A percentile compares a stretch with the other conserved stretches of the same genome.
phyloP scores from a whole-genome alignment of 1,140 invertebrate species.

The Oscheius sp. region DNA sequence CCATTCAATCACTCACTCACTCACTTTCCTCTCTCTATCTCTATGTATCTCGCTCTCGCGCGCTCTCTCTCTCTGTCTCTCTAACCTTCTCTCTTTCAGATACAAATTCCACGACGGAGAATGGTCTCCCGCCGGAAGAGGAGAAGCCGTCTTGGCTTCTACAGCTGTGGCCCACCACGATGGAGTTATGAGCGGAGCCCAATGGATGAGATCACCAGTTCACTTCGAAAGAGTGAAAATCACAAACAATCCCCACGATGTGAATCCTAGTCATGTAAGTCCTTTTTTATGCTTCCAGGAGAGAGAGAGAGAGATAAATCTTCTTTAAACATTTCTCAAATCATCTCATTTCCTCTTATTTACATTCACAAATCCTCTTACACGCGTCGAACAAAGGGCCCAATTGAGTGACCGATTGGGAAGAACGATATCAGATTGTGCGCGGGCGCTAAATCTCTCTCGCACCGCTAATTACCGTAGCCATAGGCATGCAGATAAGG shows the following conservation, averaged over 20 bases:
- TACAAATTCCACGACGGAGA: conserved; percentile 34
- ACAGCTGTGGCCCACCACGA: conserved; percentile 26
- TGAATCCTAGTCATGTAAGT: conserved; percentile 70
- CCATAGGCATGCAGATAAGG: no score
- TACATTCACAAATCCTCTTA: no score
- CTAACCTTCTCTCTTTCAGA: conserved; percentile 10
- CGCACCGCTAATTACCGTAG: no score
- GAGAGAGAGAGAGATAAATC: no score
- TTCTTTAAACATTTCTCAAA: no score
- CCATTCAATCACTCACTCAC: neutral
- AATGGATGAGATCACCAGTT: conserved; percentile 95
- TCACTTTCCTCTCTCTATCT: neutral
- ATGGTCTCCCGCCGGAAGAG: conserved; percentile 25
- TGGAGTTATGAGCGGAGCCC: conserved; percentile 68
- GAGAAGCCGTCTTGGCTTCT: neutral
- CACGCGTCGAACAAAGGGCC: no score
- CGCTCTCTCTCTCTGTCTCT: neutral
- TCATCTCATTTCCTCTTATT: no score
- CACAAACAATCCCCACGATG: conserved; percentile 93
- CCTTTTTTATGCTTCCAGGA: no score
- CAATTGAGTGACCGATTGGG: no score
- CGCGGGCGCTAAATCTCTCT: no score
- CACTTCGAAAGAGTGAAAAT: conserved; percentile 96
- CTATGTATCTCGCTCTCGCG: neutral
- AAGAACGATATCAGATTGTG: no score